Evolutionary conservation across 1,140 invertebrate genomes (phyloP).

Genomic region (Polypedilum pembai): DNA sequence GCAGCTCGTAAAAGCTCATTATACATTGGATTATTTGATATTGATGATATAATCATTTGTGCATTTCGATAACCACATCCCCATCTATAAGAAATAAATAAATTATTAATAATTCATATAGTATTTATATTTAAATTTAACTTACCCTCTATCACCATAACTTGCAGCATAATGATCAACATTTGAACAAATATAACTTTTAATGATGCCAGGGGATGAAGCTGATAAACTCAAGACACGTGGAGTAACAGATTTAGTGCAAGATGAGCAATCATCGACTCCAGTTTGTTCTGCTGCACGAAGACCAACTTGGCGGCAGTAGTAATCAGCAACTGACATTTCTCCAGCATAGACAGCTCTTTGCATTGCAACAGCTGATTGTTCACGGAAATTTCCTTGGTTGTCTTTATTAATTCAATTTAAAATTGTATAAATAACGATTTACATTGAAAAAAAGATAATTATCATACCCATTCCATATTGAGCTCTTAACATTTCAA

Average conservation of each 20-base stretch:
- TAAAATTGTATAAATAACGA: too few relatives aligned
- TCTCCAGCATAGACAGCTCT: slow-evolving; percentile 75
- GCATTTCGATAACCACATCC: slow-evolving; percentile 86
- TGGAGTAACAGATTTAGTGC: slow-evolving; percentile 45
- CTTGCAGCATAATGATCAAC: slow-evolving; percentile 81
- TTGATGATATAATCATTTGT: slow-evolving; percentile 80
- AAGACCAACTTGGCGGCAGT: slow-evolving; percentile 69
- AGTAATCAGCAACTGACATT: slow-evolving; percentile 77
- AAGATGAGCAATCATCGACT: slow-evolving; percentile 73
- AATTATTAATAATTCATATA: too few relatives aligned
- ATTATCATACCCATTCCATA: slow-evolving; percentile 92
- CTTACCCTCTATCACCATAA: slow-evolving; percentile 60
- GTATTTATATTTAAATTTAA: too few relatives aligned
- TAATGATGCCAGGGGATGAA: slow-evolving; percentile 58
- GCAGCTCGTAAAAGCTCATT: slow-evolving; percentile 57
- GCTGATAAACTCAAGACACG: slow-evolving; percentile 61
- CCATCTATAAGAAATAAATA: slow-evolving; percentile 54
- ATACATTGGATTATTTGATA: slow-evolving; percentile 53
- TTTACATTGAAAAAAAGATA: too few relatives aligned
- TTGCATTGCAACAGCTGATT: slow-evolving; percentile 74
- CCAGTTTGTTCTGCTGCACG: slow-evolving; percentile 66
- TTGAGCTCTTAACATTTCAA: slow-evolving; percentile 69
- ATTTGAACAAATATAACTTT: slow-evolving; percentile 64
- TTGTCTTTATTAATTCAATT: too few relatives aligned
- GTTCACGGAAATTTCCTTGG: slow-evolving; percentile 70